These are phyloP conservation scores for Mustelus asterias DNA, from an alignment of 2,113 vertebrate genomes.

Conservation along the genomic window DNA sequence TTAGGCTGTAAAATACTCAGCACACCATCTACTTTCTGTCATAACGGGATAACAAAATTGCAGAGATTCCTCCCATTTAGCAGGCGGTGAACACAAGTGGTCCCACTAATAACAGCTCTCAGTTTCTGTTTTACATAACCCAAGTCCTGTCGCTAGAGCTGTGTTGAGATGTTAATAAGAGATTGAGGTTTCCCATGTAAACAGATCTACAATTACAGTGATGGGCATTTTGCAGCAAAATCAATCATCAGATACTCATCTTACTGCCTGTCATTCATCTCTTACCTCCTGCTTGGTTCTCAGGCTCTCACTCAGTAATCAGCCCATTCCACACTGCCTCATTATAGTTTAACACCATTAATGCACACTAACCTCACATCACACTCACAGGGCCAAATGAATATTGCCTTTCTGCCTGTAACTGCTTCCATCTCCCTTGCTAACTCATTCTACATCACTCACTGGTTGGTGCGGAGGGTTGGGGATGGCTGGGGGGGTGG, in stretches of 20 bases:
- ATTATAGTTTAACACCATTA: neutral
- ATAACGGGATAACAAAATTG: conserved; percentile 11
- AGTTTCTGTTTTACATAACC: conserved; percentile 6
- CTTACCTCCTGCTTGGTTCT: conserved; percentile 42
- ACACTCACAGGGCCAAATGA: neutral
- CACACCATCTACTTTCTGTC: neutral
- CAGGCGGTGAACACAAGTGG: neutral
- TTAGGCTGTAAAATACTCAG: neutral
- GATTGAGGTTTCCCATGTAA: conserved; percentile 41
- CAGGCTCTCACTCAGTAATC: conserved; percentile 45
- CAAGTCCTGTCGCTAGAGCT: neutral
- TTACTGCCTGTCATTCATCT: conserved; percentile 41
- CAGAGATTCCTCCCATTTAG: neutral
- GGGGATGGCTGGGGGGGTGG: too few relatives aligned
- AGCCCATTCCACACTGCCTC: neutral
- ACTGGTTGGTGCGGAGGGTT: neutral
- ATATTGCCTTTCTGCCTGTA: neutral
- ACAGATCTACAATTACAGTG: conserved; percentile 45
- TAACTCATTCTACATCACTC: neutral
- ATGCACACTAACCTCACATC: neutral
- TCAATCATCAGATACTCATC: conserved; percentile 45
- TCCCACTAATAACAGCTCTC: neutral
- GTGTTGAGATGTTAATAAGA: conserved; percentile 41
- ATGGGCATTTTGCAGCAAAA: conserved; percentile 42
- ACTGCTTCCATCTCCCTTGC: neutral